Base-by-base conservation (phyloP, 2,888 invertebrate genomes). In the Leucozona laternaria region DNA sequence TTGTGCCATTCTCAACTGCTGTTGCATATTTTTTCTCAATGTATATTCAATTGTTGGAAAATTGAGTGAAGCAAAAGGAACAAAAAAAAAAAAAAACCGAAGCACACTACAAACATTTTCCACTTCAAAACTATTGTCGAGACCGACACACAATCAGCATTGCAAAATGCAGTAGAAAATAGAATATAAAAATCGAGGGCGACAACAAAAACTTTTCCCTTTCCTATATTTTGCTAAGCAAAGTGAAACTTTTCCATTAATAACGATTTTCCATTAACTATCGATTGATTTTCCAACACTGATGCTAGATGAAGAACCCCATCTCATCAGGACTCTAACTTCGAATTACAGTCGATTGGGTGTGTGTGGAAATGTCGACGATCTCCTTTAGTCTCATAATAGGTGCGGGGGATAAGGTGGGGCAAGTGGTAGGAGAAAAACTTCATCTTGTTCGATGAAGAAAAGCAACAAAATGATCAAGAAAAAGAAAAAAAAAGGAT, bases 191-290 rank as follows among this genome's bases (percentile, higher is more conserved):
- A 57, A 50, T 10, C n/a, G 25, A 48, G 53, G 31, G 22, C n/a
- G 43, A 62, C 43, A 76, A 37, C 70, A 77, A 64, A 2, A 17
- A 22, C 4, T 64, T 66, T 66, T 34, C 15, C 13, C 15, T 22
- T 40, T 60, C 22, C 22, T 40, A 40, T 57, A 2, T 25, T 5
- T 53, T 25, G 6, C 15, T 13, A 11, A 64, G 17, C 60, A 71
- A 78, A 81, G 64, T 66, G 75, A 89, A 91, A 91, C 85, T 91
- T 92, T 90, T 91, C 91, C 92, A 92, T 92, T 92, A 92, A 92
- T 92, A 92, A 92, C 91, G 92, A 92, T 92, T 92, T 92, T 91
- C 92, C 92, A 92, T 92, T 92, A 91, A 92, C 91, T 91, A 92
- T 92, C 92, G 92, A 92, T 92, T 92, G 92, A 91, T 92, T 92